Base-by-base conservation (phyloP, 2,113 vertebrate genomes). In the Pangasianodon hypophthalmus region DNA sequence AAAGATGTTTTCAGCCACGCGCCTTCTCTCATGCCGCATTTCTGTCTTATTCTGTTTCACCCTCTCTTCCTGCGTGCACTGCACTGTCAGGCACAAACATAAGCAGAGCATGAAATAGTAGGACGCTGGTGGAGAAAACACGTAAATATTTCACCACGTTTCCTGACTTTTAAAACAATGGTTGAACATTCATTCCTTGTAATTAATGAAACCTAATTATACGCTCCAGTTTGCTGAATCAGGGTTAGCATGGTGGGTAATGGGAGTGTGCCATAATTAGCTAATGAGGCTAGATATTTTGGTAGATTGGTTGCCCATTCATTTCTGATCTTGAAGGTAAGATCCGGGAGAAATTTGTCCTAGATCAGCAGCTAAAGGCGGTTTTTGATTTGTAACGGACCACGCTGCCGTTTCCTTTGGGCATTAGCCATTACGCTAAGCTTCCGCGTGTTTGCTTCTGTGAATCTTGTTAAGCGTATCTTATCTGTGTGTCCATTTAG, bases 111-210 rank as follows among this genome's bases (percentile, higher is more conserved):
- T 86, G 46, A 91, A 88, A 88, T 79, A 91, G 89, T 87, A 87
- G 84, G 48, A 60, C 62, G 56, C 81, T 89, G 73, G 90, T 86
- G 88, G 86, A 81, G 80, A 73, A 90, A 92, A 84, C 88, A 79
- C 46, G 86, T 90, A 90, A 91, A 91, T 92, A 91, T 92, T 90
- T 90, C 84, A 92, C 89, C 60, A 80, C 84, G 62, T 90, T 84
- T 62, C 54, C 58, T 62, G 64, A 71, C 60, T 75, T 80, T 69
- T 82, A 77, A 54, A 77, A 88, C 90, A 91, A 88, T 87, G 79
- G 77, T 48, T 56, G 84, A 88, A 84, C 88, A 80, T 81, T 88
- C 88, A 60, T 79, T 71, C 48, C 87, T 87, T 69, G 81, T 91
- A 88, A 90, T 90, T 69, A 86, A 90, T 90, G 83, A 88, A 90